Evolutionary conservation across 1,140 invertebrate species (phyloP).

Genomic region (Drosophila parabipectinata): DNA sequence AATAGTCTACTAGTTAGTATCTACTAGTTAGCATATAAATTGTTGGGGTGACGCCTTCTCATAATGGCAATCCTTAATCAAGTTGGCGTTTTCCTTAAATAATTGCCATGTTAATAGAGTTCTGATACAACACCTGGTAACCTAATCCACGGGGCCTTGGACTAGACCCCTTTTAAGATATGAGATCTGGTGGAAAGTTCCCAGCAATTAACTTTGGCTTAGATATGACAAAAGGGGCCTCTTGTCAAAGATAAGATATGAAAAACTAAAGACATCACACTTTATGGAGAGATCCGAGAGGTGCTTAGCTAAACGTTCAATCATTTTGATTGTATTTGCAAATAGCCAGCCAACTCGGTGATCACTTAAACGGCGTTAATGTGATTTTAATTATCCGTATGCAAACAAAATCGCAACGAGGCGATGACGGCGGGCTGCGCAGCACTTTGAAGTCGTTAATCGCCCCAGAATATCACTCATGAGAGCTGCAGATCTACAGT

Average conservation of each 20-base stretch:
- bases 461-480: conserved; percentile 36
- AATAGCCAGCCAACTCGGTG: conserved; percentile 27
- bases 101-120: conserved; percentile 17
- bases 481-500: conserved; percentile 19
- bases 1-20: background rate
- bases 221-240: background rate
- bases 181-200: conserved; percentile 18
- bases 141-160: conserved; percentile 3
- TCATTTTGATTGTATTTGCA: conserved; percentile 31
- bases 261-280: background rate
- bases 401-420: conserved; percentile 54
- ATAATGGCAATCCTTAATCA: conserved; percentile 16
- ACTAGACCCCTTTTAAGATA: conserved; percentile 6
- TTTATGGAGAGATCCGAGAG: conserved; percentile 1
- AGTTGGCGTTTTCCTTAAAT: conserved; percentile 27
- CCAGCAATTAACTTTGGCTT: background rate
- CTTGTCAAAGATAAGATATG: background rate
- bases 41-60: conserved; percentile 19
- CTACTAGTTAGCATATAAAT: conserved; percentile 16
- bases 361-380: conserved; percentile 58
- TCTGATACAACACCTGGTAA: conserved; percentile 18
- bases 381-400: conserved; percentile 71
- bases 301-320: conserved; percentile 34
- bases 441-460: conserved; percentile 52
- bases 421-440: conserved; percentile 29